These are phyloP conservation scores for Cynaeus angustus DNA, from an alignment of 2,888 invertebrate species.

Conservation along the genomic window DNA sequence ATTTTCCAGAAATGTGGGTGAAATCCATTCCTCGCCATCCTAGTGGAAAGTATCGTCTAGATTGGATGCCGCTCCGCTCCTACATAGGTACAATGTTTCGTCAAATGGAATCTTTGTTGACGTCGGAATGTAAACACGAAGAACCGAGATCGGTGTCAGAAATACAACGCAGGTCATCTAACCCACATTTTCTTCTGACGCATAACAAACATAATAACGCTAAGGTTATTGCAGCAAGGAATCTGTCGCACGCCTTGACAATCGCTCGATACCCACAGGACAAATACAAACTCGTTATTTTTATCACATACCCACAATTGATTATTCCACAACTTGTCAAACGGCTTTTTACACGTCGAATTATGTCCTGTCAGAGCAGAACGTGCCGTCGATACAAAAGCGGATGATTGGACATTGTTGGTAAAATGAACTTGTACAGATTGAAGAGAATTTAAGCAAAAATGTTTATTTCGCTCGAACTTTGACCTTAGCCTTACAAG, in stretches of 20 bases:
- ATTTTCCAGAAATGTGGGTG: neutral
- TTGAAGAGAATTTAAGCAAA: neutral
- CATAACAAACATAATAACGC: conserved; percentile 46
- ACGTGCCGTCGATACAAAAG: conserved; percentile 27
- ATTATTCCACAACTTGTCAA: conserved; percentile 39
- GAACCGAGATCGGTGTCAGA: conserved; percentile 18
- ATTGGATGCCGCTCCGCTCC: conserved; percentile 22
- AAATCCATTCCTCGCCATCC: conserved; percentile 16
- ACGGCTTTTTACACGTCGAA: conserved; percentile 21
- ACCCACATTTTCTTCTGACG: conserved; percentile 37
- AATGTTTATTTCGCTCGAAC: neutral
- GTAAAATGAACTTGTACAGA: neutral
- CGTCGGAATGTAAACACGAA: conserved; percentile 34
- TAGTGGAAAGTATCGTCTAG: conserved; percentile 33
- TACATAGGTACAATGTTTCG: conserved; percentile 34
- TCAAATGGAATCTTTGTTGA: conserved; percentile 35
- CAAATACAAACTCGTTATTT: conserved; percentile 40
- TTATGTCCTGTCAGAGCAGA: conserved; percentile 13
- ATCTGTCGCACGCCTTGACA: conserved; percentile 33
- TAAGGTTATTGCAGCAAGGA: conserved; percentile 26
- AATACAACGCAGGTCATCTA: conserved; percentile 28
- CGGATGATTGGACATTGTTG: neutral
- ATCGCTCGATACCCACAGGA: conserved; percentile 37
- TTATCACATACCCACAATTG: conserved; percentile 36
- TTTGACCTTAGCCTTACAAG: conserved; percentile 10